Evolutionary conservation across 2,888 invertebrate species (phyloP).

Genomic region (Phorcus lineatus): DNA sequence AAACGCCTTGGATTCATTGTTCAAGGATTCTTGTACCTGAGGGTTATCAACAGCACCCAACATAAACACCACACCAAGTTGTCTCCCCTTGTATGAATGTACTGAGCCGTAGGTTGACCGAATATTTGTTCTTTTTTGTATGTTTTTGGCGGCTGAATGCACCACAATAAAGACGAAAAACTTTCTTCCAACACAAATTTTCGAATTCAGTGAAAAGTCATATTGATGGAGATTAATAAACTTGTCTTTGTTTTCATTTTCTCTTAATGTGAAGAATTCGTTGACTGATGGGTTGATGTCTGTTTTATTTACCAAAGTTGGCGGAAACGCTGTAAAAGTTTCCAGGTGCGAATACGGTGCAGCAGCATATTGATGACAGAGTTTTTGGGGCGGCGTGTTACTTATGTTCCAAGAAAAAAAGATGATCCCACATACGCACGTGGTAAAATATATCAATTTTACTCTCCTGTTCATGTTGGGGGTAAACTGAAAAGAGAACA

Average conservation of each 20-base stretch:
- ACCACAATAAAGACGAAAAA: not conserved
- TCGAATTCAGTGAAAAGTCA: not conserved
- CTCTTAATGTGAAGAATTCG: not conserved
- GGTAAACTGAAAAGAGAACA: too few relatives aligned
- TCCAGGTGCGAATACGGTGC: too few relatives aligned
- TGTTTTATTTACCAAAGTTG: too few relatives aligned
- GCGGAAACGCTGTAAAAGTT: too few relatives aligned
- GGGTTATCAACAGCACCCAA: not conserved
- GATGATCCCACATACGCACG: too few relatives aligned
- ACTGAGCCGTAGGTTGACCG: not conserved
- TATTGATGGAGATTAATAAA: not conserved
- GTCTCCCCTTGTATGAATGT: not conserved
- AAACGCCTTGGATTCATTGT: not conserved
- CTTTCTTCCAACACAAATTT: not conserved
- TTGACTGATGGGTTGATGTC: too few relatives aligned
- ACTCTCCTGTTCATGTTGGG: too few relatives aligned
- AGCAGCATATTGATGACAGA: too few relatives aligned
- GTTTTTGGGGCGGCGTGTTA: too few relatives aligned
- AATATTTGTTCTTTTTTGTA: not conserved
- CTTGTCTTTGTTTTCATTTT: not conserved
- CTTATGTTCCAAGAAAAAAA: too few relatives aligned
- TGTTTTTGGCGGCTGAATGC: not conserved
- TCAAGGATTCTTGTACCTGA: not conserved
- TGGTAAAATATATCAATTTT: too few relatives aligned
- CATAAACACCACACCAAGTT: not conserved